These are phyloP conservation scores for Lepilemur septentrionalis DNA, from an alignment of 2,797 vertebrate genomes.

Conservation along the genomic window DNA sequence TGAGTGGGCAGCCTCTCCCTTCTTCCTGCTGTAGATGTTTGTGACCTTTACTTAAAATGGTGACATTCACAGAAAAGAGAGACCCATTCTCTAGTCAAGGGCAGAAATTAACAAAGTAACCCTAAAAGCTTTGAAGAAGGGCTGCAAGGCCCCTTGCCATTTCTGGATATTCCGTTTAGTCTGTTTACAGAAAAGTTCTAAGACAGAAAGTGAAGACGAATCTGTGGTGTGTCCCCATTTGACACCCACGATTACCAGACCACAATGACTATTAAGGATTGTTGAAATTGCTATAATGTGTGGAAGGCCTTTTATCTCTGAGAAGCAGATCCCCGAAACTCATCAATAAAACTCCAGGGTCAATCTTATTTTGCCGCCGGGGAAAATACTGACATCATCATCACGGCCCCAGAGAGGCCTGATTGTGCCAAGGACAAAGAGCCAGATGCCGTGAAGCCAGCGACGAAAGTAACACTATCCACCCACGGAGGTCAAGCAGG, in stretches of 20 bases:
- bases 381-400: slow-evolving; percentile 2
- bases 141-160: neutral
- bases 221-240: neutral
- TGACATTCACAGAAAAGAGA: neutral
- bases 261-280: neutral
- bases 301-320: slow-evolving; percentile 46
- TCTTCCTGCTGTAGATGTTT: neutral
- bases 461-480: neutral
- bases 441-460: neutral
- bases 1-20: neutral
- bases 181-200: neutral
- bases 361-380: slow-evolving; percentile 31
- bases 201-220: slow-evolving; percentile 16
- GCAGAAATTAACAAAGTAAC: neutral
- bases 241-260: neutral
- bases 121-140: neutral
- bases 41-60: neutral
- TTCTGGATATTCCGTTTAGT: neutral
- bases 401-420: neutral
- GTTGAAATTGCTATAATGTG: neutral
- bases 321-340: slow-evolving; percentile 46
- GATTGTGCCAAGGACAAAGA: slow-evolving; percentile 38
- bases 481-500: neutral
- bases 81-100: neutral
- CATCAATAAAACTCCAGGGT: slow-evolving; percentile 53